These are phyloP conservation scores for Chaenodraco wilsoni DNA, from an alignment of 2,797 vertebrate genomes.

Conservation along the genomic window DNA sequence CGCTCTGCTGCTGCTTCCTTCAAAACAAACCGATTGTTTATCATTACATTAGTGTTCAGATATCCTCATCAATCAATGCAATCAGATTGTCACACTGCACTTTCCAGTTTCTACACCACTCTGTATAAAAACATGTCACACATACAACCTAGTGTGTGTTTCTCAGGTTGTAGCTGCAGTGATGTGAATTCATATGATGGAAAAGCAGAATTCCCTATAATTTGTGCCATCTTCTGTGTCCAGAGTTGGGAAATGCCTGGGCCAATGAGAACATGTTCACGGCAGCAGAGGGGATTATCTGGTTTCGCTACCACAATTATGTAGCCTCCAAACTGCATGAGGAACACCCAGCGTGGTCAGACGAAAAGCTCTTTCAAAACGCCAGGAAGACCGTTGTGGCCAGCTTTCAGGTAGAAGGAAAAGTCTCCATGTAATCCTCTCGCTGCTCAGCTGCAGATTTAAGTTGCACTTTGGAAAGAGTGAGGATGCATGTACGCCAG, in stretches of 20 bases:
- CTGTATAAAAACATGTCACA: neutral
- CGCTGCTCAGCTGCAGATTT: slow-evolving; percentile 54
- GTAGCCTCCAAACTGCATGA: slow-evolving; percentile 80
- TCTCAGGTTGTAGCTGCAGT: neutral
- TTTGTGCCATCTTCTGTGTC: slow-evolving; percentile 47
- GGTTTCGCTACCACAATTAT: slow-evolving; percentile 98
- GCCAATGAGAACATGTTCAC: slow-evolving; percentile 94
- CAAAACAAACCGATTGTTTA: slow-evolving; percentile 62
- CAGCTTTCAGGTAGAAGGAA: slow-evolving; percentile 90
- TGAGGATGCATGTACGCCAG: slow-evolving; percentile 55
- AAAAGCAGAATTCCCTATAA: slow-evolving; percentile 32
- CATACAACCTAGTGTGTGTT: neutral
- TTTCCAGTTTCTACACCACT: neutral
- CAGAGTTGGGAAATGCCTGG: slow-evolving; percentile 93
- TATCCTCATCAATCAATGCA: slow-evolving; percentile 14
- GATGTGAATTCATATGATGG: slow-evolving; percentile 20
- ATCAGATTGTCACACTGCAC: neutral
- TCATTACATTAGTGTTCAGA: slow-evolving; percentile 32
- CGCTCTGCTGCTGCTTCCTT: slow-evolving; percentile 23
- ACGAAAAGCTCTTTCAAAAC: slow-evolving; percentile 95
- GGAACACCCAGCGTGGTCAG: slow-evolving; percentile 86
- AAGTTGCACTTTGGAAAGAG: slow-evolving; percentile 60
- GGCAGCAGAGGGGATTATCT: slow-evolving; percentile 89
- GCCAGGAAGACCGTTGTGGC: slow-evolving; percentile 92
- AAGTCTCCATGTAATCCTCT: slow-evolving; percentile 68